These are phyloP conservation scores for Tetrapedia diversipes DNA, from an alignment of 2,888 invertebrate genomes.

Conservation along the genomic window DNA sequence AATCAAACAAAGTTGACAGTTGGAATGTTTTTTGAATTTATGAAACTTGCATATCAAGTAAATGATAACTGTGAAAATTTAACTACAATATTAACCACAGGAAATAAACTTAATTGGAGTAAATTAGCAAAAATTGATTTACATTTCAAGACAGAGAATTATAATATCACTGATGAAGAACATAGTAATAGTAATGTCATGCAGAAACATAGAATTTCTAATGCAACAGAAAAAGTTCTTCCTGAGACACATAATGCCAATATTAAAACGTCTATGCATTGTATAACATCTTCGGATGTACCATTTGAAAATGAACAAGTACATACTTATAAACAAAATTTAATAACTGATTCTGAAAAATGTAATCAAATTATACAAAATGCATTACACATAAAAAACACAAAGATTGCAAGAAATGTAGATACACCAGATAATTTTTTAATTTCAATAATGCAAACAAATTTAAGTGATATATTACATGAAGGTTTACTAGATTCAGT, in stretches of 20 bases:
- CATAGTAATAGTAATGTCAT: conserved; percentile 37
- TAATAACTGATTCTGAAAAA: conserved; percentile 9
- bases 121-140: conserved; percentile 83
- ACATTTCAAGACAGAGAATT: conserved; percentile 74
- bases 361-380: conserved; percentile 19
- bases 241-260: conserved; percentile 3
- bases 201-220: conserved; percentile 50
- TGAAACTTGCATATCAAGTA: conserved; percentile 89
- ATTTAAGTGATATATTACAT: conserved; percentile 87
- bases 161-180: conserved; percentile 65
- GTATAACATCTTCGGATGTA: neutral
- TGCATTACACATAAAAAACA: conserved; percentile 1
- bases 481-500: conserved; percentile 93
- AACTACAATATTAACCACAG: conserved; percentile 75
- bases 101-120: conserved; percentile 84
- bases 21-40: conserved; percentile 88
- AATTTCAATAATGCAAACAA: conserved; percentile 79
- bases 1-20: conserved; percentile 86
- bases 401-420: conserved; percentile 6
- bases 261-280: conserved; percentile 4
- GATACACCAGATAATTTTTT: conserved; percentile 63
- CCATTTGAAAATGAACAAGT: conserved; percentile 1
- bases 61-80: conserved; percentile 83
- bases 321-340: conserved; percentile 5
- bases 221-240: conserved; percentile 12